Conservation (phyloP, 2,888 invertebrate species). For the Arctia plantaginis region DNA sequence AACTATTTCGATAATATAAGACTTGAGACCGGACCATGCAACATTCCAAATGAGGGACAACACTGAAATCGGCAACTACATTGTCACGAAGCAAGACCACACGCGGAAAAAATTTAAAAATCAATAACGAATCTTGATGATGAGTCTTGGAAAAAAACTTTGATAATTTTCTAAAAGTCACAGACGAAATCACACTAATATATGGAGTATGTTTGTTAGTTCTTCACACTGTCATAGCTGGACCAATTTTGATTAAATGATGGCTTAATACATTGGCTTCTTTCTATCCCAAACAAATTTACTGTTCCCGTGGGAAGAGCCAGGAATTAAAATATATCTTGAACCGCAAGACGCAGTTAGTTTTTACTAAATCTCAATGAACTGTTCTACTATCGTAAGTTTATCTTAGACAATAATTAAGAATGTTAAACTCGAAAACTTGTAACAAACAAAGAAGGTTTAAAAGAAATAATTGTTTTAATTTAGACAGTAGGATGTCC, state of each 20-base stretch:
- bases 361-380: too few species aligned
- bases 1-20: slow-evolving; percentile 63
- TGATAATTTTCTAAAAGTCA: background rate
- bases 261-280: too few species aligned
- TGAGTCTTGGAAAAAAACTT: slow-evolving; percentile 39
- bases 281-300: too few species aligned
- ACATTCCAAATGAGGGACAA: slow-evolving; percentile 80
- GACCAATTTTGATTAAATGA: too few species aligned
- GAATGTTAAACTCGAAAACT: background rate
- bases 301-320: too few species aligned
- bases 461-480: background rate
- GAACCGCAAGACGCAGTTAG: too few species aligned
- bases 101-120: slow-evolving; percentile 57
- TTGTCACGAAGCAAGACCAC: slow-evolving; percentile 86
- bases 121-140: slow-evolving; percentile 51
- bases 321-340: too few species aligned
- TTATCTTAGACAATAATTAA: background rate
- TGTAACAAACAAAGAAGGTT: background rate
- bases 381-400: background rate
- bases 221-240: too few species aligned
- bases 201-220: too few species aligned
- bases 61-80: slow-evolving; percentile 84
- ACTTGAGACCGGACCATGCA: slow-evolving; percentile 74
- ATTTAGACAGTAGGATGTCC: background rate
- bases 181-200: too few species aligned